Evolutionary conservation across 2,888 invertebrate genomes (phyloP).

Genomic region (Eupelmus urozonus): DNA sequence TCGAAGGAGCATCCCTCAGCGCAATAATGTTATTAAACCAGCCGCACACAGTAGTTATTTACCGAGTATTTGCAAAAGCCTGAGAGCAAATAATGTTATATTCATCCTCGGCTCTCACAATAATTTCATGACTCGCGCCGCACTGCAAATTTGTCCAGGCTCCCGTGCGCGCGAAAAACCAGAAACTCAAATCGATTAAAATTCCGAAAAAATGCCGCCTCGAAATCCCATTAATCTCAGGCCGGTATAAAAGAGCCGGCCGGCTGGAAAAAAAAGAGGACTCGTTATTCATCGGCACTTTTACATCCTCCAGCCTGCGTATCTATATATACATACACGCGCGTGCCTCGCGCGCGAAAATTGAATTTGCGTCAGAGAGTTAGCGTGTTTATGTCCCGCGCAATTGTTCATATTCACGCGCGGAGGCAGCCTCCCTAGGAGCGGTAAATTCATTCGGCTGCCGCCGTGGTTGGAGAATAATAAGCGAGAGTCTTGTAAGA

Average conservation of each 20-base stretch:
- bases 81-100: background rate
- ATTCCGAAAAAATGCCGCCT: background rate
- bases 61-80: background rate
- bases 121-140: background rate
- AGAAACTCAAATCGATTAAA: conserved; percentile 11
- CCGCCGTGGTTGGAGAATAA: background rate
- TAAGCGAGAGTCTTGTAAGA: background rate
- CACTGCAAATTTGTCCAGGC: background rate
- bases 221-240: conserved; percentile 17
- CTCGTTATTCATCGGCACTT: conserved; percentile 37
- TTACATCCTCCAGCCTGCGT: background rate
- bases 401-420: conserved; percentile 55
- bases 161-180: background rate
- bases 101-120: background rate
- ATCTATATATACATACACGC: background rate
- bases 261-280: background rate
- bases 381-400: conserved; percentile 41
- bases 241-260: background rate
- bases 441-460: conserved; percentile 35
- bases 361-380: conserved; percentile 45
- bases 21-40: too few relatives aligned
- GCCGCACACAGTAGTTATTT: conserved; percentile 8
- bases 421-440: conserved; percentile 13
- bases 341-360: conserved; percentile 26
- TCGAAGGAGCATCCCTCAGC: too few relatives aligned